These are phyloP conservation scores for Dicrurus megarhynchus DNA, from an alignment of 2,113 vertebrate genomes.

Conservation along the genomic window DNA sequence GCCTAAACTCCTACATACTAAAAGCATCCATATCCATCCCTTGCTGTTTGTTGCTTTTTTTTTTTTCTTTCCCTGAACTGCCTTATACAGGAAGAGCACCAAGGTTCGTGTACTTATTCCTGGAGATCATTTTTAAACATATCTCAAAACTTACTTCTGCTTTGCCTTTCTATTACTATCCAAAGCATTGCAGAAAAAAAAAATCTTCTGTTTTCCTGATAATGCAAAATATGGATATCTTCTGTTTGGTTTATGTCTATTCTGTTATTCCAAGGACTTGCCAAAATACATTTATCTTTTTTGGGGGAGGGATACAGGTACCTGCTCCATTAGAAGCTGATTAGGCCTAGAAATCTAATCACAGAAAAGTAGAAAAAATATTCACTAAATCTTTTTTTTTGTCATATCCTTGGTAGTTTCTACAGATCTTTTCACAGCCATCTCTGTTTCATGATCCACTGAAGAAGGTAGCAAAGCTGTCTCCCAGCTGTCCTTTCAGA, in stretches of 20 bases:
- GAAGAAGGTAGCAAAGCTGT: background rate
- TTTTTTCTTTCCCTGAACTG: background rate
- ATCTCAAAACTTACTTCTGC: background rate
- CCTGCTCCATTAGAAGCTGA: background rate
- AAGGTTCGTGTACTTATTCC: background rate
- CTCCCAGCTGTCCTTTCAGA: background rate
- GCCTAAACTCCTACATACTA: background rate
- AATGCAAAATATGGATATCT: background rate
- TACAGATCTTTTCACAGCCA: background rate
- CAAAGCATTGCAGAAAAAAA: background rate
- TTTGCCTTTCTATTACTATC: background rate
- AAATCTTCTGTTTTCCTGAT: background rate
- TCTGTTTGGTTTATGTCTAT: background rate
- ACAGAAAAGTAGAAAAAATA: background rate
- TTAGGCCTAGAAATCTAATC: background rate
- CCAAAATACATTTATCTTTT: background rate
- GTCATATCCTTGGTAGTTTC: background rate
- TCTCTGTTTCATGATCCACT: background rate
- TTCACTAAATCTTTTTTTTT: background rate
- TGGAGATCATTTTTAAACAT: background rate
- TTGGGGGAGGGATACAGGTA: rapidly evolving
- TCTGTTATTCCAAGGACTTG: background rate
- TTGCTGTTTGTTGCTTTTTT: background rate
- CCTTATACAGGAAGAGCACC: background rate
- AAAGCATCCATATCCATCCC: background rate